Conservation (phyloP, 2,888 invertebrate species). For the Glomeris marginata region DNA sequence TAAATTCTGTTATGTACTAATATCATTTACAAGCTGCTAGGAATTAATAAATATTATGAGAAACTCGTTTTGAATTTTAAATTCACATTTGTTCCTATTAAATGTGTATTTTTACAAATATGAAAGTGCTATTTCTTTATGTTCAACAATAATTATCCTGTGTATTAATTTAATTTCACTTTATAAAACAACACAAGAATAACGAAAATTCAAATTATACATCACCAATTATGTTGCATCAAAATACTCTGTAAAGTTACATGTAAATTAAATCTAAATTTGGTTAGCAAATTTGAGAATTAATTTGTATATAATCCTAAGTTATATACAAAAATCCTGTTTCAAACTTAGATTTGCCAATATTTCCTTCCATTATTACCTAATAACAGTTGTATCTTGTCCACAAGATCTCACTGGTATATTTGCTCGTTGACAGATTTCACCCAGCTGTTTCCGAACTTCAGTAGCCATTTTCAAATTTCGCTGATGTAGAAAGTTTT, state of each 20-base stretch:
- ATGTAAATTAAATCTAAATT: too few relatives aligned
- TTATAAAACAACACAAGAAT: too few relatives aligned
- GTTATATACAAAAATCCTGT: not conserved
- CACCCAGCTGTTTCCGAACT: slow-evolving; percentile 60
- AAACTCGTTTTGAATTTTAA: too few relatives aligned
- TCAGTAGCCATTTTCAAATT: slow-evolving; percentile 67
- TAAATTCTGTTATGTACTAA: not conserved
- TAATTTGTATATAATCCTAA: not conserved
- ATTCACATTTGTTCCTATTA: too few relatives aligned
- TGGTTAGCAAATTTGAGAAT: not conserved
- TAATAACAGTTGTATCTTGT: slow-evolving; percentile 30
- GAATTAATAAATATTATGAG: too few relatives aligned
- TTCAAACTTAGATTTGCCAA: not conserved
- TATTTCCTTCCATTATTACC: slow-evolving; percentile 19
- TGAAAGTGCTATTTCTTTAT: too few relatives aligned
- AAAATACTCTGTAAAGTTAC: too few relatives aligned
- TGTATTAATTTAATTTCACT: too few relatives aligned
- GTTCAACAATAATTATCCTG: too few relatives aligned
- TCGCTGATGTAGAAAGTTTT: slow-evolving; percentile 68
- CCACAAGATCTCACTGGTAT: slow-evolving; percentile 47
- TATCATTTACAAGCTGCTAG: not conserved
- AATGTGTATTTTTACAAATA: too few relatives aligned
- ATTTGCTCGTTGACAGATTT: slow-evolving; percentile 48
- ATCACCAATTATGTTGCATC: too few relatives aligned
- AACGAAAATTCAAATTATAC: too few relatives aligned